A percentile compares a stretch with the other conserved stretches of the same genome.
These are phyloP conservation scores for Platyscapa corneri DNA, from an alignment of 1,140 invertebrate species.

Conservation along the genomic window DNA sequence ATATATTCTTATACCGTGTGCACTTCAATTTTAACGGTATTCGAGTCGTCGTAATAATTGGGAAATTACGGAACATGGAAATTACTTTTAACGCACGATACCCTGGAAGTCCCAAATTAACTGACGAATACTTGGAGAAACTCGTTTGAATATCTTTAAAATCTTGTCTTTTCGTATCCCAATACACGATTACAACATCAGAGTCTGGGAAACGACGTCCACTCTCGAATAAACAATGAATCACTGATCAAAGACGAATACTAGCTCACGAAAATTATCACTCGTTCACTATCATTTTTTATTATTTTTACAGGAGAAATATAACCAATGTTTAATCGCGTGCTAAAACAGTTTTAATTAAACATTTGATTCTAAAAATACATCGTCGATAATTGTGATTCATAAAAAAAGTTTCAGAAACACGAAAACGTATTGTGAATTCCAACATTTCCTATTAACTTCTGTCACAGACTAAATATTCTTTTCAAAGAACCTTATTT, in stretches of 20 bases:
- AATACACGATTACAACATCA: slow-evolving; percentile 14
- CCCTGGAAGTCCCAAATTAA: slow-evolving; percentile 29
- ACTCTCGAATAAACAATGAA: slow-evolving; percentile 30
- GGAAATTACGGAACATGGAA: background rate
- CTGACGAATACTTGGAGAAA: slow-evolving; percentile 16
- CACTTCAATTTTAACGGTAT: background rate
- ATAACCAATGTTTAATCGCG: background rate
- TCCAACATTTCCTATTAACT: too few relatives aligned
- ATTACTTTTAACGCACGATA: background rate
- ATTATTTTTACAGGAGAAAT: background rate
- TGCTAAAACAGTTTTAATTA: background rate
- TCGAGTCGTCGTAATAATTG: background rate
- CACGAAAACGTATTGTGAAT: too few relatives aligned
- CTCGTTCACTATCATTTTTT: background rate
- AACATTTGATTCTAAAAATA: background rate
- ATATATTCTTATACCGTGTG: background rate
- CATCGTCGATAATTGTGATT: background rate
- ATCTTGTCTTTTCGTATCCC: slow-evolving; percentile 5
- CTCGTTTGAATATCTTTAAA: slow-evolving; percentile 34
- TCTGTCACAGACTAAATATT: too few relatives aligned
- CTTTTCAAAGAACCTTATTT: too few relatives aligned
- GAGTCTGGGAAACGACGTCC: background rate
- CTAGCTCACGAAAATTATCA: background rate
- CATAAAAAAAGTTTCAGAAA: background rate
- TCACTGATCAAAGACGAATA: slow-evolving; percentile 2